Conservation (phyloP, 2,888 invertebrate genomes). For the Chrysopilus asiliformis region DNA sequence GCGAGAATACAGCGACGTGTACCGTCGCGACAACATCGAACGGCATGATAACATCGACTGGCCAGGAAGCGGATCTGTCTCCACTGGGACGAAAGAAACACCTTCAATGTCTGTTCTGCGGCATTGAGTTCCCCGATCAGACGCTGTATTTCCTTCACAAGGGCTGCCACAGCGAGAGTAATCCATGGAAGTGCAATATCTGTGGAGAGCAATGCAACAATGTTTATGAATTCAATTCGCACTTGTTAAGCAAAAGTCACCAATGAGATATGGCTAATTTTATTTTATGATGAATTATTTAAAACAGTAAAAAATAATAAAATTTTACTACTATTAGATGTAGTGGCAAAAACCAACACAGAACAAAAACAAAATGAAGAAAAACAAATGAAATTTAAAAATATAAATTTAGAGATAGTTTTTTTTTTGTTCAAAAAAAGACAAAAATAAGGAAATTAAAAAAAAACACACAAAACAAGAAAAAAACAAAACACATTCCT, state of each 20-base stretch:
- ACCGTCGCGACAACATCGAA: constrained; percentile 39
- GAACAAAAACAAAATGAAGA: not conserved
- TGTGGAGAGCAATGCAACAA: constrained; percentile 92
- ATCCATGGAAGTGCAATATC: constrained; percentile 95
- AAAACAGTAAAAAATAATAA: constrained; percentile 9
- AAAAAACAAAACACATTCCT: constrained; percentile 14
- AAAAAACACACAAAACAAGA: constrained; percentile 10
- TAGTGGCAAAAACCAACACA: not conserved
- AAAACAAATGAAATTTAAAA: constrained; percentile 1
- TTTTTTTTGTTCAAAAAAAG: constrained; percentile 1
- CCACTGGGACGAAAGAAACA: constrained; percentile 36
- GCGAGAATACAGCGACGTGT: constrained; percentile 35
- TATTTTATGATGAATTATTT: constrained; percentile 16
- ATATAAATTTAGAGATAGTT: not conserved
- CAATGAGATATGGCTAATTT: constrained; percentile 39
- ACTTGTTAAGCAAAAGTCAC: constrained; percentile 86
- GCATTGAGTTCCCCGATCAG: constrained; percentile 89
- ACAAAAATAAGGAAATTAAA: constrained; percentile 7
- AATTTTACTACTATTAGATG: not conserved
- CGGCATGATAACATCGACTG: constrained; percentile 61
- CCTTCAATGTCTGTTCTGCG: constrained; percentile 79
- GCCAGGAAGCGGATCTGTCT: constrained; percentile 42
- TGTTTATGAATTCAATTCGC: constrained; percentile 94
- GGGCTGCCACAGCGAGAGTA: constrained; percentile 93
- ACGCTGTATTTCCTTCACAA: constrained; percentile 95